Conservation (phyloP, 2,113 vertebrate species). For the Tympanuchus pallidicinctus region DNA sequence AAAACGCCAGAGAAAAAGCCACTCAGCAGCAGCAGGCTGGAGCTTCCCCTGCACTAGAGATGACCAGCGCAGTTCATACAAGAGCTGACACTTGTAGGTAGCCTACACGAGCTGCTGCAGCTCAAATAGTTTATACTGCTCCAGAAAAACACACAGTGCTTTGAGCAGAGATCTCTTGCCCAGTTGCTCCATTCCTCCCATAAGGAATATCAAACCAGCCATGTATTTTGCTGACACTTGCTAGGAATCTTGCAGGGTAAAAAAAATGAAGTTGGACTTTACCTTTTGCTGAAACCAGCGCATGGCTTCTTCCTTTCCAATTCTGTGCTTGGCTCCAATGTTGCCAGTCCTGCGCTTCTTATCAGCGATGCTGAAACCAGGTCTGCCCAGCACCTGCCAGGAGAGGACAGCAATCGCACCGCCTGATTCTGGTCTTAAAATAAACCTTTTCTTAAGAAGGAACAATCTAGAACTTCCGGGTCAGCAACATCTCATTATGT, state of each 20-base stretch:
- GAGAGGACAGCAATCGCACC: not conserved
- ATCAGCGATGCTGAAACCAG: slow-evolving; percentile 98
- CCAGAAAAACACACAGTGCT: rapidly evolving
- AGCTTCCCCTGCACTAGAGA: not conserved
- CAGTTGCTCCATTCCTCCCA: not conserved
- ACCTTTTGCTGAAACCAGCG: slow-evolving; percentile 99
- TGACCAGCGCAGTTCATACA: rapidly evolving
- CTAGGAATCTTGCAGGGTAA: not conserved
- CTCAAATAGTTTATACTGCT: not conserved
- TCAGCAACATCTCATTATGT: rapidly evolving
- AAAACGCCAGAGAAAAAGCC: too few relatives aligned
- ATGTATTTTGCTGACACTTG: not conserved
- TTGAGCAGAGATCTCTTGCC: not conserved
- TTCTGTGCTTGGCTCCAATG: slow-evolving; percentile 96
- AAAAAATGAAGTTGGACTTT: not conserved
- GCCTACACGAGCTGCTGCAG: not conserved
- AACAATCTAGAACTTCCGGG: not conserved
- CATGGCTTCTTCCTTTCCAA: slow-evolving; percentile 98
- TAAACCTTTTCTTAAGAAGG: not conserved
- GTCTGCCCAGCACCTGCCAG: slow-evolving; percentile 93
- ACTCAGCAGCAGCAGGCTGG: not conserved
- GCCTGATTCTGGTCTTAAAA: not conserved
- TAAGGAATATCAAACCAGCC: rapidly evolving
- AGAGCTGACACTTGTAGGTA: not conserved
- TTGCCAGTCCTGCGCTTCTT: slow-evolving; percentile 95